Base-by-base conservation (phyloP, 2,797 vertebrate species). In the Erethizon dorsatum region DNA sequence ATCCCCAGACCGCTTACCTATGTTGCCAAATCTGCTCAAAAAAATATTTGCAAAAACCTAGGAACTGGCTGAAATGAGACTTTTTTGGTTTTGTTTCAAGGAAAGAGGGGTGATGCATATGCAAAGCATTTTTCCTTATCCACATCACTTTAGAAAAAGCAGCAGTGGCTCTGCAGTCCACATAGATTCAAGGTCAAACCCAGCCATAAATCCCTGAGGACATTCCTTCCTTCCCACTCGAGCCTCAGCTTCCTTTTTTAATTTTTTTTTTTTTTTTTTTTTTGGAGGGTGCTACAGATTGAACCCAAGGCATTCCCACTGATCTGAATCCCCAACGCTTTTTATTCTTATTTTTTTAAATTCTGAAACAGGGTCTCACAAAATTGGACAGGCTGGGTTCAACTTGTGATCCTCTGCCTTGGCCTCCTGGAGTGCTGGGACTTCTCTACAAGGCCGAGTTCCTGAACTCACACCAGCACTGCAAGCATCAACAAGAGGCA, bases 21-120 rank as follows among this genome's bases (percentile, higher is more conserved):
- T 2, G 0, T 22, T 47, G 54, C 63, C 61, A 87, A 22, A 88
- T 10, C 26, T 11, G 22, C 37, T 94, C 24, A 41, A 6, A 75
- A 71, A 83, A 82, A 83, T 33, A 80, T n/a, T 28, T 47, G 50
- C 13, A 84, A 77, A 97, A 92, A 45, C 28, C 45, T 24, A 86
- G n/a, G 17, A 87, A 59, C 13, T 75, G 61, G 79, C 3, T 69
- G 33, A 54, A 85, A 63, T 37, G 14, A 31, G 10, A 37, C 41
- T 28, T 63, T 22, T 65, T 63, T 77, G 18, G 50, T 59, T 82
- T 37, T 83, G 47, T 87, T 79, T 57, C 73, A 89, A 57, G 41
- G 67, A 26, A 71, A 67, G 20, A 15, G 24, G 31, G 31, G 26
- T 28, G n/a, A 52, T 45, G 61, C 31, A 45, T 4, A 56, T 0